phyloP scores from a whole-genome alignment of 2,797 vertebrate species.

The Sebastolobus altivelis region DNA sequence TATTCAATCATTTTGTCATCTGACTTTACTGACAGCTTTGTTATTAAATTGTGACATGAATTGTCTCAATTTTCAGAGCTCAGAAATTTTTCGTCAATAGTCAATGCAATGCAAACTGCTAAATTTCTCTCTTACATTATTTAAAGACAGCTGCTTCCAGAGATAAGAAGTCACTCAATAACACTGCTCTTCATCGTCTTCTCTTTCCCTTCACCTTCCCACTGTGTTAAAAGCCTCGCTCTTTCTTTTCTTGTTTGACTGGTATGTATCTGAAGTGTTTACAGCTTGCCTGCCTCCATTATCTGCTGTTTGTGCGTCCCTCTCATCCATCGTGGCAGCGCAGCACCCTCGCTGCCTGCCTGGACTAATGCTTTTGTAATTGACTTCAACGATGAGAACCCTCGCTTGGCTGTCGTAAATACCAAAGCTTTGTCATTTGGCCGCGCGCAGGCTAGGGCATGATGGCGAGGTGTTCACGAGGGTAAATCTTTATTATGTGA shows the following conservation, averaged over 20 bases:
- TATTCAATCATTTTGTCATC: background rate
- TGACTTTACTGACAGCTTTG: slow-evolving; percentile 7
- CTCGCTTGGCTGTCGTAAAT: slow-evolving; percentile 19
- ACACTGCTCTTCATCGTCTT: slow-evolving; percentile 2
- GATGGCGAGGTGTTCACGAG: slow-evolving; percentile 3
- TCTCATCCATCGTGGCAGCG: slow-evolving; percentile 39
- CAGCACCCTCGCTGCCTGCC: slow-evolving; percentile 36
- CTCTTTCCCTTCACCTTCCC: slow-evolving; percentile 13
- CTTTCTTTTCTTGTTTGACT: slow-evolving; percentile 30
- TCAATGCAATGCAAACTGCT: background rate
- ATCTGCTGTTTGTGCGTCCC: slow-evolving; percentile 37
- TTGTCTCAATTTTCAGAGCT: background rate
- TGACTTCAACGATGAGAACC: slow-evolving; percentile 44
- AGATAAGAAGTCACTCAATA: slow-evolving; percentile 35
- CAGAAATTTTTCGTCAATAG: background rate
- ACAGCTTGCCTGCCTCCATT: slow-evolving; percentile 30
- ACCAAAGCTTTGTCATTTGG: slow-evolving; percentile 43
- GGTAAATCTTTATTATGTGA: background rate
- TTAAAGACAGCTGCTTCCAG: slow-evolving; percentile 24
- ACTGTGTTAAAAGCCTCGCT: background rate
- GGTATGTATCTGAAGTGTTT: slow-evolving; percentile 53
- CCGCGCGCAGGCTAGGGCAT: background rate
- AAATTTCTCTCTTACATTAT: background rate
- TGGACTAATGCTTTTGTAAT: slow-evolving; percentile 70
- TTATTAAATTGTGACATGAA: background rate